Percentiles rank a stretch among this genome's conserved stretches.
phyloP scores from a whole-genome alignment of 2,888 invertebrate species.

The Odontocolon sp. region DNA sequence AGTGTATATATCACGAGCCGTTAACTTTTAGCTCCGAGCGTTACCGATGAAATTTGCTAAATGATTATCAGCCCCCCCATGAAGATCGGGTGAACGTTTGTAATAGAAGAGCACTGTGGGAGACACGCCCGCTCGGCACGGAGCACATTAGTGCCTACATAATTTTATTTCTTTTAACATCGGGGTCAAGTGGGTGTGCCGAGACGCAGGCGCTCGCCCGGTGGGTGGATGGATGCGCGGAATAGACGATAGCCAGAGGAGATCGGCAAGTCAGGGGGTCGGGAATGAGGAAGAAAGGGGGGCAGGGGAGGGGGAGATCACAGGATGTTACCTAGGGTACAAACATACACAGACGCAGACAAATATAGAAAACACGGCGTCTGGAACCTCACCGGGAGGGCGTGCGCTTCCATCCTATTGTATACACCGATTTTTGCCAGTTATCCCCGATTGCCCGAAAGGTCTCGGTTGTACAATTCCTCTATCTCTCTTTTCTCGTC shows the following conservation, averaged over 20 bases:
- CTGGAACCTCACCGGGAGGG: constrained; percentile 59
- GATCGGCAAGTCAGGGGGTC: no score
- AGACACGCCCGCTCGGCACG: constrained; percentile 54
- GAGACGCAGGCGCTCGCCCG: constrained; percentile 66
- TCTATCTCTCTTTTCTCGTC: constrained; percentile 17
- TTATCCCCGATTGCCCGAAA: constrained; percentile 72
- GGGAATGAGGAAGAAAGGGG: no score
- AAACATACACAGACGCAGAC: constrained; percentile 18
- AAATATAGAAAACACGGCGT: constrained; percentile 2
- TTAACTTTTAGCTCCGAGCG: not conserved
- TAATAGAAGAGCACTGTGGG: constrained; percentile 18
- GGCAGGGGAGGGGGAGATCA: no score
- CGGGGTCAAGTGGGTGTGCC: constrained; percentile 74
- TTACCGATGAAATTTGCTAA: constrained; percentile 30
- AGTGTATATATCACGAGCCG: not conserved
- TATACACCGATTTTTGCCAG: constrained; percentile 67
- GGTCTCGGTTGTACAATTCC: constrained; percentile 71
- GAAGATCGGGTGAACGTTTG: constrained; percentile 9
- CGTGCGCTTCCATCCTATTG: constrained; percentile 72
- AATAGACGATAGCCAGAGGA: constrained; percentile 51
- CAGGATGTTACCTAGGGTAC: constrained; percentile 44
- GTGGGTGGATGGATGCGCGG: constrained; percentile 63
- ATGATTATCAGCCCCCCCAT: constrained; percentile 27
- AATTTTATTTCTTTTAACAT: constrained; percentile 73
- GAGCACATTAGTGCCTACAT: constrained; percentile 70